Conservation (phyloP, 2,113 vertebrate species). For the Globicephala melas region DNA sequence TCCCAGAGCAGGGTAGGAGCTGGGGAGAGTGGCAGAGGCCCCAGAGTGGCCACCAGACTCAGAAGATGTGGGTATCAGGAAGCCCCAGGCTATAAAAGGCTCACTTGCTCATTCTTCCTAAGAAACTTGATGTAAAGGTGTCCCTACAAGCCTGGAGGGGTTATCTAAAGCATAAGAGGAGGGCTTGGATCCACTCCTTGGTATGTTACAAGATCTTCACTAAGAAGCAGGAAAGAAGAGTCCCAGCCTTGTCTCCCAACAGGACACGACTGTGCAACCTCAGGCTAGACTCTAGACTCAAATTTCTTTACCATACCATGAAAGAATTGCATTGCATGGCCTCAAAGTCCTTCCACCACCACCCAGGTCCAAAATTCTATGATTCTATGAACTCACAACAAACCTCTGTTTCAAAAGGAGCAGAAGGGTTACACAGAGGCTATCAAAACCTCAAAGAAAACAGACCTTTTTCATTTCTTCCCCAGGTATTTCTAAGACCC, state of each 20-base stretch:
- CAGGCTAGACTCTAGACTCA: neutral
- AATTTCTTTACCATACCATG: neutral
- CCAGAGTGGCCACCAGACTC: neutral
- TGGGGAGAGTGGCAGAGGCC: neutral
- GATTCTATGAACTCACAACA: neutral
- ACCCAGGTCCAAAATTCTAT: neutral
- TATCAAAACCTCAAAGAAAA: neutral
- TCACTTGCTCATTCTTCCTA: neutral
- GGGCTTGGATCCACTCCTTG: neutral
- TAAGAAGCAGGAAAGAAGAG: neutral
- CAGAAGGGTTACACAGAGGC: neutral
- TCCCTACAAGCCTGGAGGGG: neutral
- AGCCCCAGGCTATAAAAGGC: neutral
- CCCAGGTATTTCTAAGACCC: neutral
- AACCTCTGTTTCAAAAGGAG: neutral
- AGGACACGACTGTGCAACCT: neutral
- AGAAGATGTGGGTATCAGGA: neutral
- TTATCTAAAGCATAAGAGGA: neutral
- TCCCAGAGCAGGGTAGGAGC: neutral
- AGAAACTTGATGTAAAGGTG: neutral
- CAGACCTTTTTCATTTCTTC: neutral
- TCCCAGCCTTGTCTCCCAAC: neutral
- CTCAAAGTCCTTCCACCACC: neutral
- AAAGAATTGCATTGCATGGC: neutral
- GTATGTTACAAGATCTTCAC: neutral